phyloP scores from a whole-genome alignment of 2,888 invertebrate species.

The Drosophila emarginata region DNA sequence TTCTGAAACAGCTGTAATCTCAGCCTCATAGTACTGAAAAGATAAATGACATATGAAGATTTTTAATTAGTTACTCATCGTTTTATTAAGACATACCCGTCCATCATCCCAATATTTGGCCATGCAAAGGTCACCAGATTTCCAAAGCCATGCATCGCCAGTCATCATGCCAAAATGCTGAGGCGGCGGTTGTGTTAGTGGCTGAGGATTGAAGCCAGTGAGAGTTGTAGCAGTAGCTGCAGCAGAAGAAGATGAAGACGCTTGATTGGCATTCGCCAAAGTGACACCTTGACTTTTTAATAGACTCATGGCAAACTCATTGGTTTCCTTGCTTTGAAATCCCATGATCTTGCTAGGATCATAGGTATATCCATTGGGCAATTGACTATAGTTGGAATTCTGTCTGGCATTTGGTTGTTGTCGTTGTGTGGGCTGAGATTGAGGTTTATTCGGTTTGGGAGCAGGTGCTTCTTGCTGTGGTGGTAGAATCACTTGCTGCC shows the following conservation, averaged over 20 bases:
- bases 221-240: neutral
- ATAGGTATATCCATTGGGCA: slow-evolving; percentile 80
- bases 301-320: slow-evolving; percentile 82
- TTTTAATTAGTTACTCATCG: neutral
- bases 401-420: slow-evolving; percentile 58
- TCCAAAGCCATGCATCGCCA: slow-evolving; percentile 85
- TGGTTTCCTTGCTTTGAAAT: slow-evolving; percentile 82
- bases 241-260: slow-evolving; percentile 17
- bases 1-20: slow-evolving; percentile 91
- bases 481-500: slow-evolving; percentile 34
- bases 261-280: slow-evolving; percentile 41
- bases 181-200: slow-evolving; percentile 33
- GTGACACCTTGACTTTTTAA: slow-evolving; percentile 80
- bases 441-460: slow-evolving; percentile 47
- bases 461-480: slow-evolving; percentile 52
- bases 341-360: slow-evolving; percentile 82
- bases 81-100: slow-evolving; percentile 84
- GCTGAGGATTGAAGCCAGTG: slow-evolving; percentile 32
- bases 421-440: slow-evolving; percentile 27
- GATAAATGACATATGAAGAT: no score
- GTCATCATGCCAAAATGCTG: slow-evolving; percentile 76
- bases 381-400: slow-evolving; percentile 54
- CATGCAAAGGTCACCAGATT: slow-evolving; percentile 91
- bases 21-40: slow-evolving; percentile 90
- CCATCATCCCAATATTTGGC: slow-evolving; percentile 97